Evolutionary conservation across 2,888 invertebrate genomes (phyloP), one percentile per base, ranked within the genome.

Genomic region (Cheilosia vulpina): DNA sequence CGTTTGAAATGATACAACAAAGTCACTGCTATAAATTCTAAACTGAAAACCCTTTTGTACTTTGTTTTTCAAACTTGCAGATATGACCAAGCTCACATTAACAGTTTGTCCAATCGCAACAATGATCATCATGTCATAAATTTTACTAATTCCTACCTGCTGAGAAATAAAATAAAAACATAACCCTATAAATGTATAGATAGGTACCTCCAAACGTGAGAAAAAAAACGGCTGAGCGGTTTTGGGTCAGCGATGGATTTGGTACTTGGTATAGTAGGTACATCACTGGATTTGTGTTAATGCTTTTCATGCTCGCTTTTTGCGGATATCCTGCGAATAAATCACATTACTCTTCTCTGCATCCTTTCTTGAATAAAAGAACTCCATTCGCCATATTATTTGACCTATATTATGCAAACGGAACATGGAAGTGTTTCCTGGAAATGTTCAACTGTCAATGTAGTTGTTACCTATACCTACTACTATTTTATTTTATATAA

Each of bases 291-390:
- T 66, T 76, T 76, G 60, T 66, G 76, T 76, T 76, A 76, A 76
- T 76, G 76, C 13, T 60, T 60, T 68, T 45, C 63, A 47, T 57
- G 38, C 38, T 62, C 57, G 21, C 62, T 65, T 24, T 21, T 43
- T 76, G 76, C 76, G 68, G 76, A 6, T 68, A 60, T 76, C 66
- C 41, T 76, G 52, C 53, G 63, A 65, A 76, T 76, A 68, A 76
- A 68, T 76, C 66, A 76, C 52, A 58, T 45, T 55, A 57, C 45
- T 58, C 21, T 47, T 75, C 57, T 58, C 45, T 47, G 72, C 41
- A 62, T 72, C 47, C 65, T 65, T 65, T 66, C 43, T 27, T 31
- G 41, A 47, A 41, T 19, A 24, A 57, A 58, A 41, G 21, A 68
- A 60, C 41, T 43, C 31, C 41, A 11, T 76, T 63, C 34, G 45